Conservation (phyloP, 2,113 vertebrate species). For the Antechinus stuartii region DNA sequence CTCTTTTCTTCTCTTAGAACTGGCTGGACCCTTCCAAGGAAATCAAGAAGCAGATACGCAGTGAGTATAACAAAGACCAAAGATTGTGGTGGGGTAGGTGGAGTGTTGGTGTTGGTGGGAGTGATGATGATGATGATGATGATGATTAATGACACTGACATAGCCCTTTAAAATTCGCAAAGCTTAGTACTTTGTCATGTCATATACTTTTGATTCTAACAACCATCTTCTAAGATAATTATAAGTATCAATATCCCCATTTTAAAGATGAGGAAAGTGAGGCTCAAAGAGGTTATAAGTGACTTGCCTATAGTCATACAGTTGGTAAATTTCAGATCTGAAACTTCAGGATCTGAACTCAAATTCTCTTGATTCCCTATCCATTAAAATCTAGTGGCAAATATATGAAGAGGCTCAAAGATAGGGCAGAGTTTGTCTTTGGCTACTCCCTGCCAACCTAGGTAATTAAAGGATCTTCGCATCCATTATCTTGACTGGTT, state of each 20-base stretch:
- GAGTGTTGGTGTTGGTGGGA: not conserved
- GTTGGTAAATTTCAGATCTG: not conserved
- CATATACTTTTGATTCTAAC: not conserved
- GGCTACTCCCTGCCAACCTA: not conserved
- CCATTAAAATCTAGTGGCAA: not conserved
- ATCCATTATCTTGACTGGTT: not conserved
- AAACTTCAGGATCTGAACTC: not conserved
- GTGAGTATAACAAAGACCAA: conserved; percentile 86
- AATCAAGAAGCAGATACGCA: conserved; percentile 99
- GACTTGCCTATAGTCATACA: not conserved
- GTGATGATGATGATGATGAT: not conserved
- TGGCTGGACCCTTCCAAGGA: conserved; percentile 99
- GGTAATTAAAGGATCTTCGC: not conserved
- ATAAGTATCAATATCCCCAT: not conserved
- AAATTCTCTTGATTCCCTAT: not conserved
- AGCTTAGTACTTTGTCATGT: not conserved
- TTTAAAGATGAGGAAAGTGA: not conserved
- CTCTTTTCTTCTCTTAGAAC: conserved; percentile 85
- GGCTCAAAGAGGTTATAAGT: not conserved
- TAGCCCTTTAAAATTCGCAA: not conserved
- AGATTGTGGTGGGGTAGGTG: not conserved
- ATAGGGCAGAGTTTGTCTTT: not conserved
- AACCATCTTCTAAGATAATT: not conserved
- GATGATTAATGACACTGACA: not conserved
- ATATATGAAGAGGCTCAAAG: not conserved